Percentiles rank a stretch among this genome's conserved stretches.
phyloP scores from a whole-genome alignment of 2,797 vertebrate species.

The Chaetodon trifasciatus region DNA sequence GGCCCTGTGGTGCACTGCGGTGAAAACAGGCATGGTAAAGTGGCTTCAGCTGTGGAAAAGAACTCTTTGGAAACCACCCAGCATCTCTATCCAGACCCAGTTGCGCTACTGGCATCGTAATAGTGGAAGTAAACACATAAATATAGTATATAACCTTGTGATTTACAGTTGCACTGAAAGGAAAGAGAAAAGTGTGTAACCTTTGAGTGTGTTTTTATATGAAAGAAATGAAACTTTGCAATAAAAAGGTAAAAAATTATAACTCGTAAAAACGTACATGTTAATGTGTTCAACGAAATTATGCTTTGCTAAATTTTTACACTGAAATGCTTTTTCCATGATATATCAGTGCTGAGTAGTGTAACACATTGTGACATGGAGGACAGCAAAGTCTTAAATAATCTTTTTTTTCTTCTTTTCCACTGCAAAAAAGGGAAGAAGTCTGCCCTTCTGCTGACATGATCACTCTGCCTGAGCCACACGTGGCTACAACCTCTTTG shows the following conservation, averaged over 20 bases:
- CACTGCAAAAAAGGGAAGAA: conserved; percentile 35
- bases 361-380: conserved; percentile 59
- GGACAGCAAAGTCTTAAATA: conserved; percentile 67
- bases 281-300: conserved; percentile 49
- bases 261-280: conserved; percentile 31
- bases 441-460: conserved; percentile 64
- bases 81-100: conserved; percentile 57
- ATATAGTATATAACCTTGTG: conserved; percentile 60
- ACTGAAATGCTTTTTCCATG: conserved; percentile 43
- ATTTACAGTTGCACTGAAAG: conserved; percentile 50
- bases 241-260: conserved; percentile 24
- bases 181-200: conserved; percentile 28
- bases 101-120: conserved; percentile 63
- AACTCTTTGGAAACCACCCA: conserved; percentile 74
- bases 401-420: conserved; percentile 37
- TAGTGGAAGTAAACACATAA: conserved; percentile 62
- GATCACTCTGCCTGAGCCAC: conserved; percentile 52
- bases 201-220: conserved; percentile 42
- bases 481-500: conserved; percentile 62
- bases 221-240: conserved; percentile 38
- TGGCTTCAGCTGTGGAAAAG: conserved; percentile 81
- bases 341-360: conserved; percentile 53
- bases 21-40: conserved; percentile 76
- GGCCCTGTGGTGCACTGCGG: conserved; percentile 71
- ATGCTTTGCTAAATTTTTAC: conserved; percentile 32